These are phyloP conservation scores for Stichopus chloronotus DNA, from an alignment of 35 echinoderm and acorn worm genomes.

Conservation along the genomic window DNA sequence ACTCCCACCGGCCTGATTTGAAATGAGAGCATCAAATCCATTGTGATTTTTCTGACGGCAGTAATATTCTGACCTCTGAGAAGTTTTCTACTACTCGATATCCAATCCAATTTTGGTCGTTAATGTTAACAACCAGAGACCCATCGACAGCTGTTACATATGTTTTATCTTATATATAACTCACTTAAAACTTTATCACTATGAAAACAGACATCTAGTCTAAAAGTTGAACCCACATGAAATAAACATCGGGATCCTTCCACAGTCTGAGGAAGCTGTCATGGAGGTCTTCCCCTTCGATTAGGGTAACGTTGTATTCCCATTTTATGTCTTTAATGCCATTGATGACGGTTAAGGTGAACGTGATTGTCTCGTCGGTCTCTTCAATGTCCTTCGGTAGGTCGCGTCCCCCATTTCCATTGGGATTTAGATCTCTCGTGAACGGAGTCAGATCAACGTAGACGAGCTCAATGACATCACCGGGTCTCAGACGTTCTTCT, in stretches of 20 bases:
- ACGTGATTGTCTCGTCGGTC: not conserved
- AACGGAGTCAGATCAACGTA: conserved; percentile 12
- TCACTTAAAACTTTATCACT: too few relatives aligned
- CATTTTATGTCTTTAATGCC: not conserved
- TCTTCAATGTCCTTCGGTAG: conserved; percentile 8
- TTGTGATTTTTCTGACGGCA: too few relatives aligned
- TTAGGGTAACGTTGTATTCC: conserved; percentile 14
- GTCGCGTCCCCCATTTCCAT: not conserved
- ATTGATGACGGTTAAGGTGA: not conserved
- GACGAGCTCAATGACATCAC: not conserved
- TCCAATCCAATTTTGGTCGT: too few relatives aligned
- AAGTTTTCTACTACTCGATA: too few relatives aligned
- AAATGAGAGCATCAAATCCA: too few relatives aligned
- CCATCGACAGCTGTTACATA: too few relatives aligned
- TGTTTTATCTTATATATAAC: too few relatives aligned
- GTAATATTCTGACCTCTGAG: too few relatives aligned
- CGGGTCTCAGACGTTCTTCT: not conserved
- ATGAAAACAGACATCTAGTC: too few relatives aligned
- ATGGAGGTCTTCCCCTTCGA: not conserved
- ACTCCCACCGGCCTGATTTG: too few relatives aligned
- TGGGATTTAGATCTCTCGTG: not conserved
- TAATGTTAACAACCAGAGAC: too few relatives aligned
- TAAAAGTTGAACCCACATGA: not conserved
- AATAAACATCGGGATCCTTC: not conserved
- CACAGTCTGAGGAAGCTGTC: conserved; percentile 5